Base-by-base conservation (phyloP, 2,888 invertebrate genomes). In the Sipha maydis region DNA sequence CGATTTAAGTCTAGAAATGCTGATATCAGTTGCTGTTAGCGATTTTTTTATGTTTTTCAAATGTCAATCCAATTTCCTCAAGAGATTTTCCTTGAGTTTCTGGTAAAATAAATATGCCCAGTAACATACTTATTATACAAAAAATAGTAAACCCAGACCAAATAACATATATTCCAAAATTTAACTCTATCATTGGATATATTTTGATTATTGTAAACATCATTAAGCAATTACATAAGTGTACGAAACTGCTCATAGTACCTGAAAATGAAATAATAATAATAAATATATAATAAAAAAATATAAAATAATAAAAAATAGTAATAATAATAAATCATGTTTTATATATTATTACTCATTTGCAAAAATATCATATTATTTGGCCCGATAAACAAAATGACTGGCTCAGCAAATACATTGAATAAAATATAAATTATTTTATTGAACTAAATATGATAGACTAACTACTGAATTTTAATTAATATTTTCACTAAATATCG, bases 11-110 rank as follows among this genome's bases (percentile, higher is more conserved):
- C 61, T 19, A 3, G 25, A 61, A 56, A 56, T 19, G 3, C 0
- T 61, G 25, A 25, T 7, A 61, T 61, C 61, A 61, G 7, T 61
- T 61, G 61, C 25, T 25, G 14, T 31, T 71, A 1, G 28, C 14
- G 11, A 25, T 71, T 71, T 71, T 71, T 4, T 28, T 71, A 71
- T 17, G 14, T 14, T 28, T 28, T 17, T 61, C 56, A n/a, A 84
- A 56, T 1, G 14, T 61, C 41, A 4, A 17, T 17, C 38, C n/a
- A 5, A 89, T 34, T 84, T 89, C 84, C 7, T 83, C 79, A 9
- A 89, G 34, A 21, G 89, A 38, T 86, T 83, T 89, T 71, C 71
- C 83, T 71, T 83, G 83, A 3, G 89, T 89, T 79, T 89, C 89
- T 4, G 89, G 89, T 54, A 89, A 34, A 25, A 86, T 28, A 38